A percentile compares a stretch with the other conserved stretches of the same genome.
Evolutionary conservation across 2,888 invertebrate species (phyloP).

Genomic region (Cynaeus angustus): DNA sequence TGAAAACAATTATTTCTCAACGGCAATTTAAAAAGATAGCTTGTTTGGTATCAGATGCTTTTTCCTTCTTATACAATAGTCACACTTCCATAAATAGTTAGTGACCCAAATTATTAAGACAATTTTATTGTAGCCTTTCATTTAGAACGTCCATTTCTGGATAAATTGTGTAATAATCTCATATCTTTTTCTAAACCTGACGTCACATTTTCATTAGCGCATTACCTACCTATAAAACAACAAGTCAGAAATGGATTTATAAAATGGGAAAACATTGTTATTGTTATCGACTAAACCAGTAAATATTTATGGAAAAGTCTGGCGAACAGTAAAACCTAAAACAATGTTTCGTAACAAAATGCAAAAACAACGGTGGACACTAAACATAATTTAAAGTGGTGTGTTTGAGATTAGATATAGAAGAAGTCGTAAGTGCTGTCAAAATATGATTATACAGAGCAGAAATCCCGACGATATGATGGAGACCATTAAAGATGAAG

Average conservation of each 20-base stretch:
- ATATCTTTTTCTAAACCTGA: constrained; percentile 3
- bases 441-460: constrained; percentile 56
- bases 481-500: constrained; percentile 54
- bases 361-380: background rate
- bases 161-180: background rate
- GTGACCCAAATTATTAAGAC: too few relatives aligned
- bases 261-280: constrained; percentile 14
- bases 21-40: too few relatives aligned
- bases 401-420: constrained; percentile 19
- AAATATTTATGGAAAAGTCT: constrained; percentile 28
- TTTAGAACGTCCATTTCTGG: too few relatives aligned
- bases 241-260: constrained; percentile 8
- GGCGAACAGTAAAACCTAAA: constrained; percentile 10
- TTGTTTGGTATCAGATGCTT: too few relatives aligned
- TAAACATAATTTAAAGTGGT: constrained; percentile 26
- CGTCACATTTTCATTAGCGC: constrained; percentile 10
- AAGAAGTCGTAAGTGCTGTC: constrained; percentile 2
- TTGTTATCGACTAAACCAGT: constrained; percentile 18
- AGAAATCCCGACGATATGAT: constrained; percentile 55
- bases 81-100: too few relatives aligned
- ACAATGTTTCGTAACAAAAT: constrained; percentile 18
- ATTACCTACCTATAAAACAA: background rate
- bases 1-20: too few relatives aligned
- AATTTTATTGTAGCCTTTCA: too few relatives aligned
- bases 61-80: too few relatives aligned